Base-by-base conservation (phyloP, 2,113 vertebrate species). In the Callipepla californica region DNA sequence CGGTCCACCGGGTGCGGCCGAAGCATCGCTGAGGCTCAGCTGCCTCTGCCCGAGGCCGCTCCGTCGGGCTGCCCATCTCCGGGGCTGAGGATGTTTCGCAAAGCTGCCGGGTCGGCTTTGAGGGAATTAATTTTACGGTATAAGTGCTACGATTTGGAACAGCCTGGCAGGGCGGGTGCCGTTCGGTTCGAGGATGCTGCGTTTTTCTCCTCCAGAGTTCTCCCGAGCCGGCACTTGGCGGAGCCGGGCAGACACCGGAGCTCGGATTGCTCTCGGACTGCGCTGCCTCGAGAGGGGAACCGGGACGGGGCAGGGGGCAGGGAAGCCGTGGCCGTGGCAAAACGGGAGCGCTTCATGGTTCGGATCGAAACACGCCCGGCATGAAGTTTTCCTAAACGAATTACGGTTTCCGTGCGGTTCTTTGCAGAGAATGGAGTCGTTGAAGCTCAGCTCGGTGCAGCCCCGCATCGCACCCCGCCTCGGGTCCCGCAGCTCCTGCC, bases 291-390 rank as follows among this genome's bases (percentile, higher is more conserved):
- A 40, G 25, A 6, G 21, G 57, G 19, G n/a, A 34, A 58, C 32
- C 2, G 6, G 13, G 1, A 9, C 2, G 7, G 4, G 19, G 7
- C 7, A 5, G 3, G 5, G 9, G 6, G 1, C 10, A 11, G 40
- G 42, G 74, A 83, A 90, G 11, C 21, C 5, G 25, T 13, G 72
- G 4, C 36, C 20, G 4, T 32, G 34, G 14, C 40, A 13, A 70
- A 50, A 42, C 34, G 20, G 8, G 8, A 51, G 20, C 83, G 28
- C 42, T 72, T 93, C 70, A 19, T 23, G 4, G 15, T 67, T 70
- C 28, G 19, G 9, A 62, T 89, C 36, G 30, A 92, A 72, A 91
- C 9, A 36, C 2, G 1, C 30, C 23, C 0, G 18, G 15, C 8
- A 1, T 26, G 45, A 80, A 69, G 42, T 9, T 30, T 83, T 26